A percentile compares a stretch with the other conserved stretches of the same genome.
These are phyloP conservation scores for Dissostichus mawsoni DNA, from an alignment of 2,113 vertebrate species.

Conservation along the genomic window DNA sequence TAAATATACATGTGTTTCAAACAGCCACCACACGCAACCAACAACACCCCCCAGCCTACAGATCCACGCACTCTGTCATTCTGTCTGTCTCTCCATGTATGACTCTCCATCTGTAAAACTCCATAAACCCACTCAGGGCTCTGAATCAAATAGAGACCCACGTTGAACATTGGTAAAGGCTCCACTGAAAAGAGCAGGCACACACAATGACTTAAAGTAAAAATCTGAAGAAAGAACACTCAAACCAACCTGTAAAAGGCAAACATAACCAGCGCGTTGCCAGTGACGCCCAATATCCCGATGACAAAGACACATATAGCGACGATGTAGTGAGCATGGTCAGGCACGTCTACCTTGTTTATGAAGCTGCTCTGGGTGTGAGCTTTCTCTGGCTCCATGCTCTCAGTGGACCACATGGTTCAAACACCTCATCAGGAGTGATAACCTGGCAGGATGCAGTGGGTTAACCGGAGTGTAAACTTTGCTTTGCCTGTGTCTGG, in stretches of 20 bases:
- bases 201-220: not conserved
- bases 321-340: slow-evolving; percentile 89
- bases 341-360: slow-evolving; percentile 88
- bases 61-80: not conserved
- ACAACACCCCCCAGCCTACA: not conserved
- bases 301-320: slow-evolving; percentile 89
- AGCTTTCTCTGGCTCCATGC: slow-evolving; percentile 78
- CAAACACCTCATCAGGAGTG: slow-evolving; percentile 43
- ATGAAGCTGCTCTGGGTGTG: slow-evolving; percentile 76
- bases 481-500: not conserved
- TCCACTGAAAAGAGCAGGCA: not conserved
- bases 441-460: slow-evolving; percentile 18
- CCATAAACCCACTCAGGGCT: not conserved
- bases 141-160: not conserved
- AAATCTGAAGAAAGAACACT: not conserved
- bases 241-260: slow-evolving; percentile 88
- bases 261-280: slow-evolving; percentile 93
- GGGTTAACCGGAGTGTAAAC: slow-evolving; percentile 14
- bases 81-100: not conserved
- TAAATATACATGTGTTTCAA: not conserved
- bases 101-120: not conserved
- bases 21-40: not conserved
- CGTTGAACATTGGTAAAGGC: not conserved
- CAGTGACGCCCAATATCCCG: slow-evolving; percentile 89
- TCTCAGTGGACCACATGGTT: slow-evolving; percentile 74